Evolutionary conservation across 2,888 invertebrate genomes (phyloP).

Genomic region (Neuroscelio doddi): DNA sequence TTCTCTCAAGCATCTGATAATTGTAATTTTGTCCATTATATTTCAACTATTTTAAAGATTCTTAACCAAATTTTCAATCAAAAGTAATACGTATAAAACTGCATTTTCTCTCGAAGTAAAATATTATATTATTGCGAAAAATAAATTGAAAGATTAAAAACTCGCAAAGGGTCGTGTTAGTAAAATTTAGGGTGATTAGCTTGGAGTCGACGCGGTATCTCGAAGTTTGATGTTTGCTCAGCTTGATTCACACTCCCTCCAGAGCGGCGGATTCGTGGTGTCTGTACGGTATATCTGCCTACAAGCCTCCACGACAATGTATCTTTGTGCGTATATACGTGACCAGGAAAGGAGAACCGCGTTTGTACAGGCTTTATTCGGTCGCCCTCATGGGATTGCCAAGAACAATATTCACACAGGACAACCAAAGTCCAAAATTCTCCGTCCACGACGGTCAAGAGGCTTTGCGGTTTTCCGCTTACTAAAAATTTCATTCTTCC

Average conservation of each 20-base stretch:
- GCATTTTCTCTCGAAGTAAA: no score
- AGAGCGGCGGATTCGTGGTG: conserved; percentile 9
- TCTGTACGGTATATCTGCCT: conserved; percentile 49
- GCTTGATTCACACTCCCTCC: conserved; percentile 68
- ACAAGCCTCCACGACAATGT: conserved; percentile 40
- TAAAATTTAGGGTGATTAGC: no score
- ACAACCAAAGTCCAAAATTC: conserved; percentile 52
- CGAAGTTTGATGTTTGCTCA: conserved; percentile 71
- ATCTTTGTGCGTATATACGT: conserved; percentile 42
- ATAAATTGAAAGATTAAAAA: no score
- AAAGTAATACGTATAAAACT: no score
- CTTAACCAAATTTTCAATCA: no score
- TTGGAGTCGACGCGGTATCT: conserved; percentile 67
- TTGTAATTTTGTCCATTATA: no score
- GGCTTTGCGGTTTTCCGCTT: conserved; percentile 36
- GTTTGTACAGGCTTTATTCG: conserved; percentile 48
- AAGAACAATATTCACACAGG: conserved; percentile 64
- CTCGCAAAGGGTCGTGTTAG: no score
- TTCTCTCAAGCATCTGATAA: no score
- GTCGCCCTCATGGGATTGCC: conserved; percentile 56
- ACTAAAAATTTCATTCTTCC: conserved; percentile 22
- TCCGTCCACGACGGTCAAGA: conserved; percentile 35
- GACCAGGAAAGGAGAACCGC: conserved; percentile 39
- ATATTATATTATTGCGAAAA: no score
- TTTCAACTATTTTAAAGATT: no score